Evolutionary conservation across 2,113 vertebrate species (phyloP).

Genomic region (Peucedramus taeniatus): DNA sequence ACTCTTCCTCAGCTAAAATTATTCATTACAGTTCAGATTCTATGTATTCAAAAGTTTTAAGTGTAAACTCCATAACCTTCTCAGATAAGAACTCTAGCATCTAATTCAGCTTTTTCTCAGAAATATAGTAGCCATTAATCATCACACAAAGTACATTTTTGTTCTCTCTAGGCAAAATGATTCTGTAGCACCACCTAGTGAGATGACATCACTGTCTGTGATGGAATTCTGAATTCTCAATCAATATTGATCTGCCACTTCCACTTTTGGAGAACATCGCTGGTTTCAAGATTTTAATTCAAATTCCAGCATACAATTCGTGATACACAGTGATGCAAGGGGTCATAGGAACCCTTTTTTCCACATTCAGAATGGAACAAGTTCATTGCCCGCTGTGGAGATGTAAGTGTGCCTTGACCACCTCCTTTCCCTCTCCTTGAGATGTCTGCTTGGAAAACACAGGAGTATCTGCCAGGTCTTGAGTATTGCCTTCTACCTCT

Average conservation of each 20-base stretch:
- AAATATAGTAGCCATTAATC: conserved; percentile 2
- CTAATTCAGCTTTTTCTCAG: background rate
- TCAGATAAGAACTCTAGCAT: background rate
- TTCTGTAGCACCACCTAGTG: conserved; percentile 67
- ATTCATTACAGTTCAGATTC: background rate
- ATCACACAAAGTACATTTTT: background rate
- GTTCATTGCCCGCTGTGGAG: accelerated
- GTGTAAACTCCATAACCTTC: background rate
- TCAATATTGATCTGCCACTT: background rate
- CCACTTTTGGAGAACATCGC: background rate
- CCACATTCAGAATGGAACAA: accelerated
- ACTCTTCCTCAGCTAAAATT: background rate
- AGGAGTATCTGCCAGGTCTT: background rate
- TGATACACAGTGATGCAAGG: accelerated
- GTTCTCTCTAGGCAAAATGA: conserved; percentile 1
- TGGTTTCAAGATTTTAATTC: background rate
- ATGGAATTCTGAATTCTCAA: background rate
- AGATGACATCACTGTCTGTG: conserved; percentile 35
- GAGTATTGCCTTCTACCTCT: background rate
- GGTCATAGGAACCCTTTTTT: background rate
- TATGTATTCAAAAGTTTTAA: background rate
- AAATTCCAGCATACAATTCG: background rate
- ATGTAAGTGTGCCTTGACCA: background rate
- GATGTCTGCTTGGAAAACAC: background rate
- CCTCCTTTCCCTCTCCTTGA: background rate